Conservation (phyloP, 2,113 vertebrate species). For the human region GRCh38 chr3:192178001-192178500, state of each 20-base stretch:
- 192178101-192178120: background rate
- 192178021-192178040: background rate
- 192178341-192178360: background rate
- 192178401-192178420: background rate
- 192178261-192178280: background rate
- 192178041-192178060: background rate
- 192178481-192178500: background rate
- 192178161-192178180: background rate
- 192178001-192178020: background rate
- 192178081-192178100: background rate
- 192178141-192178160: background rate
- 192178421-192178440: background rate
- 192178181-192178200: background rate
- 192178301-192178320: background rate
- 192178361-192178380: background rate
- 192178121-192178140: background rate
- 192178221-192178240: constrained; percentile 1
- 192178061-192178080: background rate
- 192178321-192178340: background rate
- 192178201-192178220: background rate
- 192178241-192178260: background rate
- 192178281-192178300: background rate
- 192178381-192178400: background rate
- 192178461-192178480: background rate
- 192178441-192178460: background rate